Percentiles rank a stretch among this genome's conserved stretches.
Conservation (phyloP, 53 echinoderm and acorn worm genomes). For the Mesocentrotus franciscanus region DNA sequence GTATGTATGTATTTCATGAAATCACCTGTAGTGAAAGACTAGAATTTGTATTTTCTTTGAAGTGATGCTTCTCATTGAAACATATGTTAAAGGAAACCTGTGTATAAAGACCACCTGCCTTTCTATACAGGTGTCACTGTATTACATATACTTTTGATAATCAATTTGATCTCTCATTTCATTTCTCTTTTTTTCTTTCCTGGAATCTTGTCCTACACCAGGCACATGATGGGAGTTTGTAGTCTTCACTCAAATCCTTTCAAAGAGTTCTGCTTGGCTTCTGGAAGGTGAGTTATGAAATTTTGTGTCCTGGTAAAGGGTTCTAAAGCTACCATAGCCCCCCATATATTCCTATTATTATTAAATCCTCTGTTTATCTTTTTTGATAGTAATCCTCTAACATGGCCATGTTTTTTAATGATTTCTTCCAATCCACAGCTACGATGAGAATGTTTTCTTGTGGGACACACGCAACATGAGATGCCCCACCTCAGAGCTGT, state of each 20-base stretch:
- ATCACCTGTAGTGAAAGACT: no score
- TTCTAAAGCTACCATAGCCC: not conserved
- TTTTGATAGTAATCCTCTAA: not conserved
- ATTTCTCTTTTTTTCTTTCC: not conserved
- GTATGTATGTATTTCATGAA: no score
- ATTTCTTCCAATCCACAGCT: constrained; percentile 65
- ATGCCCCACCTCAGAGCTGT: constrained; percentile 74
- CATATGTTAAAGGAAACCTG: no score
- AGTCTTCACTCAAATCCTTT: constrained; percentile 87
- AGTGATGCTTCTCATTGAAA: no score
- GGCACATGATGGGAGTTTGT: constrained; percentile 97
- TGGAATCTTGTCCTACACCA: not conserved
- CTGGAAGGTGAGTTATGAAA: constrained; percentile 85
- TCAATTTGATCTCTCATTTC: not conserved
- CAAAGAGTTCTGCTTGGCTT: constrained; percentile 79
- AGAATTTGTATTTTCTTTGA: no score
- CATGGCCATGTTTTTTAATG: not conserved
- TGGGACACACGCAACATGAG: constrained; percentile 98
- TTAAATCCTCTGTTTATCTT: not conserved
- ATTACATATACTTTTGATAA: no score
- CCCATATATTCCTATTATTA: not conserved
- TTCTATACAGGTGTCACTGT: no score
- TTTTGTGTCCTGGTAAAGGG: not conserved
- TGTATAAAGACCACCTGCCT: no score
- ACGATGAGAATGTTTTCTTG: constrained; percentile 89